phyloP scores from a whole-genome alignment of 1,140 invertebrate genomes.

The Pectinophora gossypiella region DNA sequence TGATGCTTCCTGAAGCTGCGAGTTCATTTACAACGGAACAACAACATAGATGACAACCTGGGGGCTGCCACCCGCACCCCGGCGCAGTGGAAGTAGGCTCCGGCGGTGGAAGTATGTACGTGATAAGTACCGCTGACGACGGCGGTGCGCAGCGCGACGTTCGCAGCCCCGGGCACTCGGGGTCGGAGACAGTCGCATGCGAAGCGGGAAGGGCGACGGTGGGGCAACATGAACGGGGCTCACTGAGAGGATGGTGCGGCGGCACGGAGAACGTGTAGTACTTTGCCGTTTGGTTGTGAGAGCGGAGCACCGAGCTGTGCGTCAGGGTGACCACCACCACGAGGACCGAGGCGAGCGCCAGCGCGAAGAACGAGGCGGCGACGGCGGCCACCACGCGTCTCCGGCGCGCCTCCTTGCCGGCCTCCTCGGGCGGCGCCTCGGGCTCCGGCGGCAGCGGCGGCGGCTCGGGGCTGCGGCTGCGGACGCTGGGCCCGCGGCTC shows the following conservation, averaged over 20 bases:
- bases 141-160: conserved; percentile 52
- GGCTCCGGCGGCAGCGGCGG: conserved; percentile 50
- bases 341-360: conserved; percentile 80
- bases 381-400: conserved; percentile 80
- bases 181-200: conserved; percentile 73
- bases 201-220: conserved; percentile 73
- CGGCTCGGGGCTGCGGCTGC: conserved; percentile 54
- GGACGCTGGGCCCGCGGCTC: conserved; percentile 58
- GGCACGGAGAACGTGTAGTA: conserved; percentile 79
- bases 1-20: too few relatives aligned
- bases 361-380: conserved; percentile 80
- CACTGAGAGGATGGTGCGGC: conserved; percentile 75
- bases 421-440: conserved; percentile 44
- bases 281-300: conserved; percentile 77
- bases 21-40: too few relatives aligned
- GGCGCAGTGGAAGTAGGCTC: too few relatives aligned
- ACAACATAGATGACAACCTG: too few relatives aligned
- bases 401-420: conserved; percentile 76
- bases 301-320: conserved; percentile 77
- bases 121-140: conserved; percentile 52
- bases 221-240: conserved; percentile 74
- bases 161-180: conserved; percentile 66
- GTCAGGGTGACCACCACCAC: conserved; percentile 84
- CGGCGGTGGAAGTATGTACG: too few relatives aligned
- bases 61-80: too few relatives aligned